Base-by-base conservation (phyloP, 2,113 vertebrate species). In the Chionis minor region DNA sequence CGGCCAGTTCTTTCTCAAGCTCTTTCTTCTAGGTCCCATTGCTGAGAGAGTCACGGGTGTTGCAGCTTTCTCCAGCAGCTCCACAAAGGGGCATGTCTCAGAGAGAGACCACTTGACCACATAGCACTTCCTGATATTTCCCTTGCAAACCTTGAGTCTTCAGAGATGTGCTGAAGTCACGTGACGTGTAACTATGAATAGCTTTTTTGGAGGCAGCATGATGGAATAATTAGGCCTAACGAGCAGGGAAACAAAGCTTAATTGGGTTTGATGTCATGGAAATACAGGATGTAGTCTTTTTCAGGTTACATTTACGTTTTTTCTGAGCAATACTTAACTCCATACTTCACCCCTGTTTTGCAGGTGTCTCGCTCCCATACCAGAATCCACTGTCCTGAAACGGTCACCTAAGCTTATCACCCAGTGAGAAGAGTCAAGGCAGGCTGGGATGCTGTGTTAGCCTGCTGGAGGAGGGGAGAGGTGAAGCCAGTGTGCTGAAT, bases 201-300 rank as follows among this genome's bases (percentile, higher is more conserved):
- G 58, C 38, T 95, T 86, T 92, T 92, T 89, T 54, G 49, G 81
- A 90, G 45, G 66, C 6, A 3, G 51, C 90, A 42, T 62, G n/a
- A n/a, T 93, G 49, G 55, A 45, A 80, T 88, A 72, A 92, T 83
- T 89, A 81, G 28, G 32, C 4, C n/a, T 54, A 82, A 95, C 3
- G 9, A 86, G n/a, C 16, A 75, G 35, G 80, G 26, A 78, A 94
- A 88, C 52, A 65, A 79, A 86, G 56, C 32, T 87, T 73, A 86
- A 83, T 84, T 59, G n/a, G 44, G 32, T 94, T 77, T 80, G 28
- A 82, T 70, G 26, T 81, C 9, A 56, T 51, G 40, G 73, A 88
- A 90, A 63, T 62, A 56, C 19, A 66, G 62, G 77, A 74, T 82
- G 42, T 45, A 71, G 21, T 73, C 17, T 86, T 81, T 86, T 82